Base-by-base conservation (phyloP, 30 jellyfish, hydroid and myxozoan genomes). In the Aurelia sp. region DNA sequence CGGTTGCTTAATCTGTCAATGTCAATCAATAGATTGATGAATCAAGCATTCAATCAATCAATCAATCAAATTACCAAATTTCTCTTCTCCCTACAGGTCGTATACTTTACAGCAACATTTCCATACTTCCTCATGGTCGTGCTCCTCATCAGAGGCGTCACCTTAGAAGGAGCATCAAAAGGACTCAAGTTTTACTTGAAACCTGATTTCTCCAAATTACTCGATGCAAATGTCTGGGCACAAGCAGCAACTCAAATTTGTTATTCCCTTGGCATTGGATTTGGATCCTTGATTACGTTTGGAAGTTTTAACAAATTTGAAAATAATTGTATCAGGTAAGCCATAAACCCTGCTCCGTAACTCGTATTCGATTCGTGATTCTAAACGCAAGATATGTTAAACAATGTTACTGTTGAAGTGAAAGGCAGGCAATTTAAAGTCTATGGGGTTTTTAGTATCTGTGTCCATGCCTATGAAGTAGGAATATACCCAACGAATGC, bases 181-280 rank as follows among this genome's bases (percentile, higher is more conserved):
- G 98, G 98, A 4, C 84, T 92, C n/a, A 86, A 78, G 64, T 92
- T 61, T 81, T 92, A 92, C 75, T 61, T 92, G 84, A 92, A 87
- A 33, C 98, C 98, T 6, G 89, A 87, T 60, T 92, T 92, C 79
- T n/a, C 82, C 13, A 85, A 79, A 66, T 81, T 92, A 55, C 68
- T 35, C 13, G 93, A 92, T 75, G 92, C 96, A 22, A 86, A 73
- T 48, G 98, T 86, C 0, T 92, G 98, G 98, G 98, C 88, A 4
- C 96, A 90, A 27, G 98, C 98, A 8, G 98, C 98, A 48, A 84
- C 98, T 33, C 98, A 92, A 62, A 92, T 92, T 9, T 92, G 92
- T 79, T 92, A 92, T 67, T 92, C 98, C 2, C 90, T 92, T 55
- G 98, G 98, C n/a, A 92, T 92, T 66, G 98, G 98, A 7, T 92